Base-by-base conservation (phyloP, 2,888 invertebrate species). In the Polylopha cassiicola region DNA sequence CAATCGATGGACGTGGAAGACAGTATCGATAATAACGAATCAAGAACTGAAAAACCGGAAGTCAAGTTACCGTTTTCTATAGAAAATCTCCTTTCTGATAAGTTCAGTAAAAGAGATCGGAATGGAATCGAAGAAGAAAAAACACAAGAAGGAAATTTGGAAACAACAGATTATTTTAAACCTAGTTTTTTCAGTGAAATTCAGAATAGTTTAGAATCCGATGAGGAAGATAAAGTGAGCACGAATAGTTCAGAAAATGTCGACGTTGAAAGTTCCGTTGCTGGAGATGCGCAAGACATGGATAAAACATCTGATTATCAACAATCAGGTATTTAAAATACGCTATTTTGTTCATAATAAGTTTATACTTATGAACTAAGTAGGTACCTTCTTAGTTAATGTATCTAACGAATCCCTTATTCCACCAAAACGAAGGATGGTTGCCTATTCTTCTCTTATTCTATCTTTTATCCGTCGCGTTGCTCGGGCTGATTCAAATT, bases 301-400 rank as follows among this genome's bases (percentile, higher is more conserved):
- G 39, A 56, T 5, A 73, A 68, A 45, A 52, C 67, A 13, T 38
- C 65, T 56, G 80, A 78, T 61, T 82, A 73, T 64, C 65, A 68
- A 55, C 76, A 73, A 65, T 65, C 82, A 74, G 82, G 82, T 81
- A 58, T n/a, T n/a, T n/a, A n/a, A n/a, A n/a, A n/a, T n/a, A n/a
- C n/a, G n/a, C n/a, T n/a, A n/a, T n/a, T n/a, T n/a, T n/a, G n/a
- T n/a, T n/a, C n/a, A n/a, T n/a, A n/a, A n/a, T n/a, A n/a, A n/a
- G n/a, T n/a, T n/a, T n/a, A n/a, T n/a, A n/a, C n/a, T n/a, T n/a
- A n/a, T n/a, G n/a, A n/a, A n/a, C n/a, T n/a, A n/a, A n/a, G n/a
- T n/a, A n/a, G n/a, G n/a, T n/a, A n/a, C n/a, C n/a, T n/a, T n/a
- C n/a, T n/a, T n/a, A n/a, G n/a, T n/a, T n/a, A n/a, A n/a, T n/a